phyloP scores from a whole-genome alignment of 2,888 invertebrate genomes.

The Charanyca ferruginea region DNA sequence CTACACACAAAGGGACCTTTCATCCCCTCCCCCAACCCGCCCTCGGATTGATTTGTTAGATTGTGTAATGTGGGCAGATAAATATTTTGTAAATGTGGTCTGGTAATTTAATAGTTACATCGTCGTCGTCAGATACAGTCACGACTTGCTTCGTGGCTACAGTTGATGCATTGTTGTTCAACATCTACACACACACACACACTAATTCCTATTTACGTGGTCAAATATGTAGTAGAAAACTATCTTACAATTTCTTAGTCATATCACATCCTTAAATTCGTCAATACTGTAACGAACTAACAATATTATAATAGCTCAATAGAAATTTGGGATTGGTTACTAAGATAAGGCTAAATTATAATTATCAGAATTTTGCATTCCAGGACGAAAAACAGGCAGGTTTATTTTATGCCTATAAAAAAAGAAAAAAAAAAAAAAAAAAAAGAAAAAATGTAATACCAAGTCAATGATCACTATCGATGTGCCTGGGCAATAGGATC shows the following conservation, averaged over 20 bases:
- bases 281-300: neutral
- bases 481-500: constrained; percentile 37
- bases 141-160: too few species aligned
- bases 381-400: constrained; percentile 36
- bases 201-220: neutral
- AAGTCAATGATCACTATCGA: constrained; percentile 36
- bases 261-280: constrained; percentile 1
- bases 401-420: constrained; percentile 34
- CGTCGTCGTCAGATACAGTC: too few species aligned
- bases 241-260: too few species aligned
- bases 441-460: constrained; percentile 45
- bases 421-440: constrained; percentile 31
- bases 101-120: constrained; percentile 7
- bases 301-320: neutral
- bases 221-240: neutral
- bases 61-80: too few species aligned
- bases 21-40: too few species aligned
- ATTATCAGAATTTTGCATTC: constrained; percentile 40
- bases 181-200: neutral
- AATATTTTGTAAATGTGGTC: constrained; percentile 12
- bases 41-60: too few species aligned
- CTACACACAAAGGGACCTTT: too few species aligned
- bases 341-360: constrained; percentile 40
- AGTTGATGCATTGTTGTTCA: constrained; percentile 13
- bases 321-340: constrained; percentile 42